A percentile compares a stretch with the other conserved stretches of the same genome.
phyloP scores from a whole-genome alignment of 1,140 invertebrate genomes.

The Drosophila pseudoobscura region DNA sequence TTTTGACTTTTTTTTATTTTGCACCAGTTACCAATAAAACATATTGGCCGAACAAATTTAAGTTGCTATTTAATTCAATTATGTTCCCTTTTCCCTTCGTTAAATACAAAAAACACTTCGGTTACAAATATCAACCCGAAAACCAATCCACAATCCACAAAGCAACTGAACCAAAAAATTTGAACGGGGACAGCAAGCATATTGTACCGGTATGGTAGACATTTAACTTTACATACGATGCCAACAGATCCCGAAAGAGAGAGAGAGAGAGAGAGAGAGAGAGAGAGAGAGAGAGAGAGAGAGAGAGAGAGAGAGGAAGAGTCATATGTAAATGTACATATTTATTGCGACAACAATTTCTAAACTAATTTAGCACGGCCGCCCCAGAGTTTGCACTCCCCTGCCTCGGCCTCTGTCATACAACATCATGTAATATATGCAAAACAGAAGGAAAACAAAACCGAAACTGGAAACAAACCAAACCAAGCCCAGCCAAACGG shows the following conservation, averaged over 20 bases:
- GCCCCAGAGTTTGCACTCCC: constrained; percentile 11
- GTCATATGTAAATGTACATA: constrained; percentile 61
- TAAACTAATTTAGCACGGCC: constrained; percentile 65
- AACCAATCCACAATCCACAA: not conserved
- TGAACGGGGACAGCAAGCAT: constrained; percentile 33
- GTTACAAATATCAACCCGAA: not conserved
- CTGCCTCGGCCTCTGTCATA: not conserved
- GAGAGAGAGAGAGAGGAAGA: constrained; percentile 2
- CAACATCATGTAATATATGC: constrained; percentile 42
- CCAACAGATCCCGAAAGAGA: constrained; percentile 1
- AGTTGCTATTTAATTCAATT: too few relatives aligned
- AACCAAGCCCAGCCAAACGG: constrained; percentile 46
- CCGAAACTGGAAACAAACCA: constrained; percentile 40
- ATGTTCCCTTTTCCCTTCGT: too few relatives aligned
- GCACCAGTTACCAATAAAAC: not conserved
- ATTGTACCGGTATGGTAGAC: constrained; percentile 28
- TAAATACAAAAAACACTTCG: not conserved
- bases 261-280: not conserved
- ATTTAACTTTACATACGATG: constrained; percentile 20
- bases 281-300: not conserved
- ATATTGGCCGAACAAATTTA: too few relatives aligned
- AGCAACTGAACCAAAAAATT: not conserved
- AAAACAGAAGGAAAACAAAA: constrained; percentile 44
- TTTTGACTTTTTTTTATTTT: too few relatives aligned
- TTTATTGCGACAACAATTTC: constrained; percentile 72